phyloP scores from a whole-genome alignment of 2,113 vertebrate genomes.

The Puffinus mauretanicus region DNA sequence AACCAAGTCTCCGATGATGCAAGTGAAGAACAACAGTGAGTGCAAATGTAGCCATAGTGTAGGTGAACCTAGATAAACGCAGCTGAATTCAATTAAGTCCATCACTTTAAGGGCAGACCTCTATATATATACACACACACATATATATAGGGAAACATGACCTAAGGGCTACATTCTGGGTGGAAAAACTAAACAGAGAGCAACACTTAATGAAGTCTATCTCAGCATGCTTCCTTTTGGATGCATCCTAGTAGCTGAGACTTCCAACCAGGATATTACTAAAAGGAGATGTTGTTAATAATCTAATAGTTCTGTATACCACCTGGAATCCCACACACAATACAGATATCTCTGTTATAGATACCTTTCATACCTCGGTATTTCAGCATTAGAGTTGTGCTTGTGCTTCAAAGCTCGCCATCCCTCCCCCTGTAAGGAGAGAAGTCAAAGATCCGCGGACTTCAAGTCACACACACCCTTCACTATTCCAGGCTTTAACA shows the following conservation, averaged over 20 bases:
- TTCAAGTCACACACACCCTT: conserved; percentile 5
- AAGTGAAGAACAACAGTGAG: background rate
- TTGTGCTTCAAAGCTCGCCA: background rate
- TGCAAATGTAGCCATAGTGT: rapidly evolving
- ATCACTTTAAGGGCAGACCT: background rate
- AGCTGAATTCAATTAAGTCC: background rate
- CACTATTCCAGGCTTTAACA: conserved; percentile 7
- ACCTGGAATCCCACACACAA: background rate
- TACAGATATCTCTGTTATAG: background rate
- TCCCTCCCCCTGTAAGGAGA: background rate
- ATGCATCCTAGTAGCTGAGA: background rate
- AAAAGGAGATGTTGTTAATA: background rate
- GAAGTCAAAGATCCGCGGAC: background rate
- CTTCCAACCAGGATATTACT: background rate
- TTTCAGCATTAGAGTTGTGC: background rate
- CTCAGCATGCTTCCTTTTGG: background rate
- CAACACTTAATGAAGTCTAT: background rate
- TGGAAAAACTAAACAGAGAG: background rate
- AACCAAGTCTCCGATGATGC: background rate
- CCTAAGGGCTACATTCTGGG: background rate
- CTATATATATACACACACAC: rapidly evolving
- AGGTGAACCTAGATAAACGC: background rate
- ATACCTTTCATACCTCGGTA: background rate
- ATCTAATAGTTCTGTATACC: background rate
- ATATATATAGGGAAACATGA: background rate